These are phyloP conservation scores for Dendroctonus ponderosae DNA, from an alignment of 1,140 invertebrate genomes.

Conservation along the genomic window DNA sequence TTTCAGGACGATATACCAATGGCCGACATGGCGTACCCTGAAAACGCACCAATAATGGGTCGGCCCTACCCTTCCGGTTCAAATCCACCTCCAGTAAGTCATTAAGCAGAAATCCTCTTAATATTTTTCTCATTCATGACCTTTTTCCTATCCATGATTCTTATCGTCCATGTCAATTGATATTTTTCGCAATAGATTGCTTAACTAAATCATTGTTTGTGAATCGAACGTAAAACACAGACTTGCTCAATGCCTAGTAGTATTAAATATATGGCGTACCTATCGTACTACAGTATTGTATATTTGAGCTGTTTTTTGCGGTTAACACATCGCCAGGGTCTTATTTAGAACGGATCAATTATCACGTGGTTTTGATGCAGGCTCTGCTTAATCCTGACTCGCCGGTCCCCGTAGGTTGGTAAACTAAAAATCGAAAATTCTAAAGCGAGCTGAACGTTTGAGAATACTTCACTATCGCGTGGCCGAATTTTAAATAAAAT, in stretches of 20 bases:
- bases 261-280: slow-evolving; percentile 12
- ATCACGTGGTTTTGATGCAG: too few relatives aligned
- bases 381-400: too few relatives aligned
- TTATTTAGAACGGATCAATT: too few relatives aligned
- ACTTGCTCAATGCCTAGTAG: slow-evolving; percentile 44
- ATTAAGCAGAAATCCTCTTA: slow-evolving; percentile 43
- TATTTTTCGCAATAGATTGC: slow-evolving; percentile 37
- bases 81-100: slow-evolving; percentile 58
- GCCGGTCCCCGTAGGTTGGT: too few relatives aligned
- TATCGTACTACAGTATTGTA: too few relatives aligned
- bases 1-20: slow-evolving; percentile 71
- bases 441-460: too few relatives aligned
- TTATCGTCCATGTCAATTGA: slow-evolving; percentile 46
- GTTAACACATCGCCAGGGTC: too few relatives aligned
- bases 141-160: slow-evolving; percentile 28
- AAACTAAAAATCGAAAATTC: too few relatives aligned
- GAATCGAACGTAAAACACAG: slow-evolving; percentile 35
- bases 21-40: slow-evolving; percentile 70
- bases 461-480: too few relatives aligned
- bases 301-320: too few relatives aligned
- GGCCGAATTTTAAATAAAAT: too few relatives aligned
- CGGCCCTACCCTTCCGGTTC: slow-evolving; percentile 57
- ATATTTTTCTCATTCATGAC: slow-evolving; percentile 18
- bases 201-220: slow-evolving; percentile 27
- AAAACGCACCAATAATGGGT: slow-evolving; percentile 56